phyloP scores from a whole-genome alignment of 2,888 invertebrate genomes.

The Alloplasta piceator region DNA sequence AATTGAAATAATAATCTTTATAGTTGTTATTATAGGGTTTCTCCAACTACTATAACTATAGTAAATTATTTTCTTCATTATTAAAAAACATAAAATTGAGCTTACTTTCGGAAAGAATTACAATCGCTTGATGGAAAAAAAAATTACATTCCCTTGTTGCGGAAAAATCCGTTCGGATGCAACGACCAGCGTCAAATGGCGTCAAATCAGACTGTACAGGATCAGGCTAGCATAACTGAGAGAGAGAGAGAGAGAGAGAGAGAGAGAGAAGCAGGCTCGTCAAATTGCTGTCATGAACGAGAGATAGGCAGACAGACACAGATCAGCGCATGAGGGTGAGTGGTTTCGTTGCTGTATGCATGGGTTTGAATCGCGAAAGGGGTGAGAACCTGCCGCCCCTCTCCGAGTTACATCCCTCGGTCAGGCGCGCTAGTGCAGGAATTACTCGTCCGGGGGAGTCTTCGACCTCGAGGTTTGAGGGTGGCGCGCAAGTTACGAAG shows the following conservation, averaged over 20 bases:
- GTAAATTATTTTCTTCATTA: too few relatives aligned
- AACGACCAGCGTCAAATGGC: too few relatives aligned
- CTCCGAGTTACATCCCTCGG: constrained; percentile 45
- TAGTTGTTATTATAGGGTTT: too few relatives aligned
- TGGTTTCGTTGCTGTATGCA: constrained; percentile 26
- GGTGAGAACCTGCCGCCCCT: constrained; percentile 34
- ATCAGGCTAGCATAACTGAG: constrained; percentile 35
- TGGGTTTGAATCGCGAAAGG: constrained; percentile 30
- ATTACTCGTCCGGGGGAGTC: constrained; percentile 68
- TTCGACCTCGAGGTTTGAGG: constrained; percentile 65
- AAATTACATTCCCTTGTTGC: too few relatives aligned
- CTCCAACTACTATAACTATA: too few relatives aligned
- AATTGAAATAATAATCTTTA: too few relatives aligned
- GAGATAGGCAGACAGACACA: constrained; percentile 39
- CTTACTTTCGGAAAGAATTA: constrained; percentile 1
- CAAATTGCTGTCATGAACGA: constrained; percentile 45
- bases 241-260: constrained; percentile 29
- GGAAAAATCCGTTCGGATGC: too few relatives aligned
- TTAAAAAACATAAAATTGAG: too few relatives aligned
- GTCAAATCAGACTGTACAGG: constrained; percentile 78
- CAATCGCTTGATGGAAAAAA: constrained; percentile 64
- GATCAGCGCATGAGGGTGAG: constrained; percentile 25
- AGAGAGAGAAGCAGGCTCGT: constrained; percentile 11
- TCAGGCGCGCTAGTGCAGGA: constrained; percentile 69
- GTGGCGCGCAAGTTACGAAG: constrained; percentile 77